Conservation (phyloP, 2,113 vertebrate genomes). For the Dasyornis broadbenti region DNA sequence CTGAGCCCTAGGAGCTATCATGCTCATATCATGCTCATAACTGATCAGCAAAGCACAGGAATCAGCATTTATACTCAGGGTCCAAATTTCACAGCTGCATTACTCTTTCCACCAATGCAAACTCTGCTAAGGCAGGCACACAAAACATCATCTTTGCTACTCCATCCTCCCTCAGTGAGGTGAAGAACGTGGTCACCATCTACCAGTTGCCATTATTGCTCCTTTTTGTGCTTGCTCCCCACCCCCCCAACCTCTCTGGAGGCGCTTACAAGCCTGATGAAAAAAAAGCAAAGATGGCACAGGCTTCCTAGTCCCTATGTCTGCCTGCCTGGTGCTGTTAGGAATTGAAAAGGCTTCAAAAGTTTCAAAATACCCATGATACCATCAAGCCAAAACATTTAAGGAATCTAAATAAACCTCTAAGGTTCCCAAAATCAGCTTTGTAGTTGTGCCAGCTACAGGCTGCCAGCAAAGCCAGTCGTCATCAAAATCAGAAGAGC, state of each 20-base stretch:
- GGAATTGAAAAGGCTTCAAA: constrained; percentile 31
- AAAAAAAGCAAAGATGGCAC: not conserved
- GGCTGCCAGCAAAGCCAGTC: constrained; percentile 47
- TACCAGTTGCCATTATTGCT: not conserved
- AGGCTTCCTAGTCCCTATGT: not conserved
- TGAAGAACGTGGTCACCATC: not conserved
- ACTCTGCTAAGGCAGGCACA: not conserved
- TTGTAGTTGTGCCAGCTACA: constrained; percentile 52
- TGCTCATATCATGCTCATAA: not conserved
- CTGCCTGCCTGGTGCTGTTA: not conserved
- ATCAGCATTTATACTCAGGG: not conserved
- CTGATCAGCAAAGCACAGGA: not conserved
- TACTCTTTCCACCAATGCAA: not conserved
- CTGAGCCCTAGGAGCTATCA: not conserved
- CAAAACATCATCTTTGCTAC: not conserved
- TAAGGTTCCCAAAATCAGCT: constrained; percentile 32
- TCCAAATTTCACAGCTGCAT: not conserved
- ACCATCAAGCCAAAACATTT: constrained; percentile 39
- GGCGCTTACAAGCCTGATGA: not conserved
- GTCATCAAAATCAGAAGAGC: constrained; percentile 53
- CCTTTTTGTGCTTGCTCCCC: not conserved
- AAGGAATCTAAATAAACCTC: constrained; percentile 55
- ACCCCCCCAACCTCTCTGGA: not conserved
- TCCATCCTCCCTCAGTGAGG: not conserved
- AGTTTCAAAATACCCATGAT: constrained; percentile 39